Percentiles rank a stretch among this genome's conserved stretches.
These are phyloP conservation scores for Chaetodon auriga DNA, from an alignment of 2,113 vertebrate genomes.

Conservation along the genomic window DNA sequence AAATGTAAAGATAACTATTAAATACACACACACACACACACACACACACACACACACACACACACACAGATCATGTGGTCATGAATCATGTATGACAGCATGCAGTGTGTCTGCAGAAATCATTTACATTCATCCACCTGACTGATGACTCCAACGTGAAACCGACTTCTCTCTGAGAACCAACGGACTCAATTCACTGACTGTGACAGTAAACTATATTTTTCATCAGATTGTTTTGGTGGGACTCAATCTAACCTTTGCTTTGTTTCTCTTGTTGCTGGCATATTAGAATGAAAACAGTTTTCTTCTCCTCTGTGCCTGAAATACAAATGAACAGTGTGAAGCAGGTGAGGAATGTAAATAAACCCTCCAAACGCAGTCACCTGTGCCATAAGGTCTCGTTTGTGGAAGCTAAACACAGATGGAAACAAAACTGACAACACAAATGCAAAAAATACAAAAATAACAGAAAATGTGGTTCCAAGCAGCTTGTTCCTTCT, in stretches of 20 bases:
- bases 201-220: constrained; percentile 10
- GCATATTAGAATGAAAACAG: constrained; percentile 26
- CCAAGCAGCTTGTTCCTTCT: neutral
- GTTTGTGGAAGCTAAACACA: constrained; percentile 34
- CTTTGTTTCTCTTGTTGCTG: constrained; percentile 29
- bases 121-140: constrained; percentile 22
- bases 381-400: constrained; percentile 9
- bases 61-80: neutral
- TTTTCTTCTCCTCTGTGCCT: constrained; percentile 8
- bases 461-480: neutral
- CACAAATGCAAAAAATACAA: neutral
- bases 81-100: constrained; percentile 27
- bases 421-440: constrained; percentile 27
- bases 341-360: constrained; percentile 43
- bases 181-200: neutral
- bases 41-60: neutral
- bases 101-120: constrained; percentile 1
- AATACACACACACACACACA: too few species aligned
- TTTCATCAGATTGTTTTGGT: constrained; percentile 15
- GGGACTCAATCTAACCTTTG: constrained; percentile 31
- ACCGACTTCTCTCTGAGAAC: constrained; percentile 19
- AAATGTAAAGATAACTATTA: neutral
- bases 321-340: constrained; percentile 39
- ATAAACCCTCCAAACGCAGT: constrained; percentile 32
- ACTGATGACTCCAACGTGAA: constrained; percentile 7